phyloP scores from a whole-genome alignment of 2,113 vertebrate genomes.

The Eptesicus fuscus region DNA sequence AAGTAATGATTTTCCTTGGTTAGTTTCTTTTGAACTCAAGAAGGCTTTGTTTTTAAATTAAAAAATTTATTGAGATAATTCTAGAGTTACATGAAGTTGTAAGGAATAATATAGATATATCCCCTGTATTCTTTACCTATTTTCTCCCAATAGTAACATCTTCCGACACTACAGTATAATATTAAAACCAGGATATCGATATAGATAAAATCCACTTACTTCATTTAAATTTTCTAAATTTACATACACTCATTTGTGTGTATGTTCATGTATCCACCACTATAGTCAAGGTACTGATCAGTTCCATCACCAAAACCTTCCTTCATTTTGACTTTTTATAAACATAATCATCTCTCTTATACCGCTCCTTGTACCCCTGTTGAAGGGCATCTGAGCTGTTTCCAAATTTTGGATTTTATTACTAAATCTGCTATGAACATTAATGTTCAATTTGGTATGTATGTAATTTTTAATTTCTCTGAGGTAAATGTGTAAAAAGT shows the following conservation, averaged over 20 bases:
- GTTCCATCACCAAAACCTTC: not conserved
- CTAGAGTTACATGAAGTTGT: not conserved
- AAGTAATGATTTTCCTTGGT: not conserved
- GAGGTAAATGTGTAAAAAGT: not conserved
- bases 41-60: not conserved
- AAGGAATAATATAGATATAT: not conserved
- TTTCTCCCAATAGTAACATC: not conserved
- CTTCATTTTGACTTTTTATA: not conserved
- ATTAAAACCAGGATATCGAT: not conserved
- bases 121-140: not conserved
- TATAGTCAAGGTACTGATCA: not conserved
- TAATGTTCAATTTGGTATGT: not conserved
- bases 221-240: not conserved
- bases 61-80: not conserved
- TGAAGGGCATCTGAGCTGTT: not conserved
- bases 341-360: not conserved
- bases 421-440: not conserved
- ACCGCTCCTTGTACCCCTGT: not conserved
- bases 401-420: not conserved
- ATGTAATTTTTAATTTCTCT: not conserved
- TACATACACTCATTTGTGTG: not conserved
- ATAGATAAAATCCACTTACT: not conserved
- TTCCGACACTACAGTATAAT: not conserved
- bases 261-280: not conserved
- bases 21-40: not conserved